These are phyloP conservation scores for Silurus asotus DNA, from an alignment of 2,113 vertebrate species.

Conservation along the genomic window DNA sequence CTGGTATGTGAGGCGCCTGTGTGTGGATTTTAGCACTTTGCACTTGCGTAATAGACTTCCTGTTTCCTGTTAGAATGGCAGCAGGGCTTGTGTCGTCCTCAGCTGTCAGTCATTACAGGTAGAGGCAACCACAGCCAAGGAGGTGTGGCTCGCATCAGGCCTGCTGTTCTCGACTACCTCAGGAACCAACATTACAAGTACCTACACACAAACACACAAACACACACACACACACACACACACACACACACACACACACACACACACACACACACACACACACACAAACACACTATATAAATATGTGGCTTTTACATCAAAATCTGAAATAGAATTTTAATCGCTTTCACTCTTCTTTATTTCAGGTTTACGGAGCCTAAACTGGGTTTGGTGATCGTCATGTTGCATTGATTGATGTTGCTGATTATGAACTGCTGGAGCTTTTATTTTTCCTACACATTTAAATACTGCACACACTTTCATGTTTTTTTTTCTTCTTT, in stretches of 20 bases:
- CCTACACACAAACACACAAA: not conserved
- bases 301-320: not conserved
- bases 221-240: constrained; percentile 5
- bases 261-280: not conserved
- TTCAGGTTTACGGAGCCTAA: constrained; percentile 54
- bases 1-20: not conserved
- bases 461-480: not conserved
- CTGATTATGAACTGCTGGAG: constrained; percentile 9
- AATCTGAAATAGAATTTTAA: not conserved
- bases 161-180: constrained; percentile 94
- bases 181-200: constrained; percentile 74
- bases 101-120: constrained; percentile 94
- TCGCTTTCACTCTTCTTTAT: not conserved
- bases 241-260: constrained; percentile 6
- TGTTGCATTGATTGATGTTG: constrained; percentile 28
- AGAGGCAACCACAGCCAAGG: constrained; percentile 97
- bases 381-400: constrained; percentile 49
- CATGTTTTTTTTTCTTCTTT: not conserved
- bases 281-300: not conserved
- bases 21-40: not conserved
- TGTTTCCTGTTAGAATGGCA: constrained; percentile 79
- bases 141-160: constrained; percentile 93
- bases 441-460: not conserved
- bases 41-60: constrained; percentile 1
- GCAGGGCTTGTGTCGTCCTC: constrained; percentile 81